A percentile compares a stretch with the other conserved stretches of the same genome.
Evolutionary conservation across 2,797 vertebrate genomes (phyloP).

Genomic region (Falco columbarius): DNA sequence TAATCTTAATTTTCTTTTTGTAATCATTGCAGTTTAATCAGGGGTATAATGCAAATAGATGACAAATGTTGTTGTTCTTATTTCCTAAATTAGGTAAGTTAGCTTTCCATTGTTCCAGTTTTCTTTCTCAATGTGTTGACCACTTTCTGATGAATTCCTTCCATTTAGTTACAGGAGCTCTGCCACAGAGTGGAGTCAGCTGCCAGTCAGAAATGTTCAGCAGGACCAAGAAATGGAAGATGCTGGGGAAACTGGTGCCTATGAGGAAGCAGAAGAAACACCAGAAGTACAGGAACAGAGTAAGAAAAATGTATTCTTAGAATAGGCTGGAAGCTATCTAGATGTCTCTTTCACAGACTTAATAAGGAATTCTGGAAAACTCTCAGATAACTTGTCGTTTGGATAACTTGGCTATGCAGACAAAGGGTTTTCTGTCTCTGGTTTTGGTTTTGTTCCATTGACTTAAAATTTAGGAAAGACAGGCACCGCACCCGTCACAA

Average conservation of each 20-base stretch:
- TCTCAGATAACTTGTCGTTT: not conserved
- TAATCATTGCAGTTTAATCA: not conserved
- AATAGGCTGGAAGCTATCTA: not conserved
- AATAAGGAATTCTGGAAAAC: not conserved
- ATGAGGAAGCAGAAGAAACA: conserved; percentile 74
- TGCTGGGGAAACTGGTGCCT: conserved; percentile 54
- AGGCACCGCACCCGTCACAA: not conserved
- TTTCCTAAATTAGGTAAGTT: not conserved
- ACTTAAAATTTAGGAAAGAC: not conserved
- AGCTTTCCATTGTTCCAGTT: not conserved
- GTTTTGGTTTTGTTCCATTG: not conserved
- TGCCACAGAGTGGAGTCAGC: conserved; percentile 50
- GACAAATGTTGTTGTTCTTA: not conserved
- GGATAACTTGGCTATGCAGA: not conserved
- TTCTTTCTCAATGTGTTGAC: not conserved
- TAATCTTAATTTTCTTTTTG: not conserved
- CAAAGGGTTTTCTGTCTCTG: not conserved
- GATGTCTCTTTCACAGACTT: not conserved
- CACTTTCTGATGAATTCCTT: not conserved
- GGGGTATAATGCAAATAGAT: not conserved
- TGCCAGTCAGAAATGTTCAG: conserved; percentile 12
- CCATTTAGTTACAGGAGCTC: conserved; percentile 71
- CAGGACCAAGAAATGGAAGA: conserved; percentile 69
- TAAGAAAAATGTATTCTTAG: conserved; percentile 66
- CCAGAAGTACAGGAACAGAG: conserved; percentile 71